Base-by-base conservation (phyloP, 2,113 vertebrate species). In the Lethenteron reissneri region DNA sequence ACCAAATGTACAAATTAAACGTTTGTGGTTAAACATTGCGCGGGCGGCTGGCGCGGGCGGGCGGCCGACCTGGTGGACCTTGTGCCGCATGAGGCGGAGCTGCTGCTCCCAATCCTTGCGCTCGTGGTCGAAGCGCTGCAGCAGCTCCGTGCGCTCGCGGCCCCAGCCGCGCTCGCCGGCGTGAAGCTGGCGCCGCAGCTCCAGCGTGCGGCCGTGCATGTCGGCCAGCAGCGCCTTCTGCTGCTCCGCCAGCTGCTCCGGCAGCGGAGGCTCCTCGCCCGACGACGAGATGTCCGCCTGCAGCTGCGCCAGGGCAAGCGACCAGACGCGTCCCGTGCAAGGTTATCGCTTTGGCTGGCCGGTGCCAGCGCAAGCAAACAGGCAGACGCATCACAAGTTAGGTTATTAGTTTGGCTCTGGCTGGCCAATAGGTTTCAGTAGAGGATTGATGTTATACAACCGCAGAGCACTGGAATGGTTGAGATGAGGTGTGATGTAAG, bases 161-260 rank as follows among this genome's bases (percentile, higher is more conserved):
- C 81, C 83, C 92, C 91, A 97, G 76, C 82, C 86, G 77, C 85
- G 89, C 79, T 95, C 90, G 0, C 80, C 83, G 71, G 89, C 88
- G 76, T 88, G 88, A 72, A 95, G 85, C 79, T 88, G 89, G 88
- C 92, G 89, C 76, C 84, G 84, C 41, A 95, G 84, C 76, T 92
- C 89, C 86, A 94, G 80, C 25, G 86, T 84, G 72, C 84, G 76
- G 69, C 79, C 76, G 56, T 92, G 91, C 75, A 85, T 92, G 71
- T 92, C 88, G 0, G 92, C 86, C 71, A 96, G 82, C 69, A 92
- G 84, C 56, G 84, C 85, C 78, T 78, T 84, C 73, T 95, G 89
- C 64, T 84, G 87, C 76, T 97, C 88, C 2, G 85, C 82, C 80
- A 92, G 91, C 77, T 78, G 83, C 73, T 80, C 83, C 0, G 56